Evolutionary conservation across 2,888 invertebrate genomes (phyloP).

Genomic region (Onchidella celtica): DNA sequence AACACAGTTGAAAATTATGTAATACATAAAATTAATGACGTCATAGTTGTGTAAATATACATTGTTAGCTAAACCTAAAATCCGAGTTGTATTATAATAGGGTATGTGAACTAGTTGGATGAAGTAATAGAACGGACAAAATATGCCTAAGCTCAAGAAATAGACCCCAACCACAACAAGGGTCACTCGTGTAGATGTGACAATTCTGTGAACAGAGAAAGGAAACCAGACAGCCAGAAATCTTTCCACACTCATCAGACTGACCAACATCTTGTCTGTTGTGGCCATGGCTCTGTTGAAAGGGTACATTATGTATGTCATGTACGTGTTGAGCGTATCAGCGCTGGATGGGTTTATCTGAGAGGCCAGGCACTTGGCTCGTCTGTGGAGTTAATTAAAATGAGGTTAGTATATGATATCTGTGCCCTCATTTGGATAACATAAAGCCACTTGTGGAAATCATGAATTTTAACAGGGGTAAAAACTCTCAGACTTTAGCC

Average conservation of each 20-base stretch:
- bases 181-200: background rate
- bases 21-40: background rate
- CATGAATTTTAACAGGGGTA: too few relatives aligned
- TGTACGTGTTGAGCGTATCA: background rate
- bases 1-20: background rate
- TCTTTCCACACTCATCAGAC: background rate
- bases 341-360: background rate
- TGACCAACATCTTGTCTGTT: background rate
- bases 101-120: background rate
- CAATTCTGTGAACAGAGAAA: background rate
- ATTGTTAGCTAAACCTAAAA: background rate
- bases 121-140: background rate
- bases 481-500: too few relatives aligned
- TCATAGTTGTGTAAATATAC: background rate
- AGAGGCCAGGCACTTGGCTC: background rate
- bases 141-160: background rate
- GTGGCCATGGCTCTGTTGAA: background rate
- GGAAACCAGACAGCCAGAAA: background rate
- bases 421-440: too few relatives aligned
- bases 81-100: background rate
- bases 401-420: too few relatives aligned
- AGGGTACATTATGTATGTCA: background rate
- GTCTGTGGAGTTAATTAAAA: too few relatives aligned
- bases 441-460: too few relatives aligned
- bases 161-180: background rate